Conservation (phyloP, 2,888 invertebrate species). For the Pantelozetes paolii region DNA sequence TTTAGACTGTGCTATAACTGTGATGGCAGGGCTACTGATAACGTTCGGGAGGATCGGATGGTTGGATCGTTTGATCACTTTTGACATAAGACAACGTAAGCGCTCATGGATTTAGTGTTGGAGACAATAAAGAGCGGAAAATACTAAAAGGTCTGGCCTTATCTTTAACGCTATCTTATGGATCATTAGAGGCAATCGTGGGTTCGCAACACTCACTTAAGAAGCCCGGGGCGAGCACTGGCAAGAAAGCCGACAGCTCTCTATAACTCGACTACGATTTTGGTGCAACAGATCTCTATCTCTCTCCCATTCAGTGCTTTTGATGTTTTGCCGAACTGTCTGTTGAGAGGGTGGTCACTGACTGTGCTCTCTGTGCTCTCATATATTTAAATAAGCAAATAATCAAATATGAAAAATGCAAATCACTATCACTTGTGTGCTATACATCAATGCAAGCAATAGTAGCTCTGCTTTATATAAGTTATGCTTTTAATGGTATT, state of each 20-base stretch:
- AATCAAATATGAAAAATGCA: conserved; percentile 27
- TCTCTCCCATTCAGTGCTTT: conserved; percentile 37
- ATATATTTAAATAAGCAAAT: conserved; percentile 33
- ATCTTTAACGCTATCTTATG: conserved; percentile 33
- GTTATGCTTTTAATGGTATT: conserved; percentile 4
- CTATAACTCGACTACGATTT: conserved; percentile 26
- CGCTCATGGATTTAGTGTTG: conserved; percentile 9
- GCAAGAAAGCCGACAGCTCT: conserved; percentile 32
- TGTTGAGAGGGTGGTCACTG: conserved; percentile 28
- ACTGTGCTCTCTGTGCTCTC: neutral
- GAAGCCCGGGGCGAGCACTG: conserved; percentile 22
- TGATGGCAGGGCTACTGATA: conserved; percentile 28
- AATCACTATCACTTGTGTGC: conserved; percentile 1
- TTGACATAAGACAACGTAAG: conserved; percentile 15
- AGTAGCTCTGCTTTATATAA: conserved; percentile 1
- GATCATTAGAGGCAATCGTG: conserved; percentile 32
- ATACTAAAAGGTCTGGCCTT: conserved; percentile 8
- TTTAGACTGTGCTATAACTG: conserved; percentile 22
- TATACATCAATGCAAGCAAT: neutral
- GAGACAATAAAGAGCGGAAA: conserved; percentile 33
- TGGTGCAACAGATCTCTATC: conserved; percentile 39
- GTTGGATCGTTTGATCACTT: conserved; percentile 18
- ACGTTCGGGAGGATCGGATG: conserved; percentile 21
- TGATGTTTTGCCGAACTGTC: conserved; percentile 28
- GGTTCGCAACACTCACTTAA: conserved; percentile 31